Percentiles rank a stretch among this genome's conserved stretches.
Conservation (phyloP, 2,888 invertebrate species). For the Eristalinus sepulchralis region DNA sequence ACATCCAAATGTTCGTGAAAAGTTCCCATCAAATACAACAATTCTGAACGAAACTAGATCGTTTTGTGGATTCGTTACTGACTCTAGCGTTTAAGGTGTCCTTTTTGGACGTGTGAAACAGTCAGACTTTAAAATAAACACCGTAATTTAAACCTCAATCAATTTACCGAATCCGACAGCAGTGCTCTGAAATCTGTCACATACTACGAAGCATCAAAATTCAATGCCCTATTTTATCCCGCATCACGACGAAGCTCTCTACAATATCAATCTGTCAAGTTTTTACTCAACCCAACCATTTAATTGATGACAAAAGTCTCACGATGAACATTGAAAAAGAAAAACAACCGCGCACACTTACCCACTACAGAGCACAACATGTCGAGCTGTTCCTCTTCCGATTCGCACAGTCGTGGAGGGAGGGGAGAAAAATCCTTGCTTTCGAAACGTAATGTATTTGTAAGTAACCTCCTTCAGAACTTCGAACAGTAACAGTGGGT, state of each 20-base stretch:
- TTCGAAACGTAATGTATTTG: slow-evolving; percentile 51
- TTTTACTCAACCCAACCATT: neutral
- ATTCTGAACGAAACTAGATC: too few relatives aligned
- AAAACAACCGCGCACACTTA: neutral
- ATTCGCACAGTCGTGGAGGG: neutral
- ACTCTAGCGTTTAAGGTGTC: too few relatives aligned
- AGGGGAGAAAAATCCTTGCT: slow-evolving; percentile 50
- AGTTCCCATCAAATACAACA: too few relatives aligned
- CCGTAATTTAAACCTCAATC: neutral
- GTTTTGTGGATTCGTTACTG: too few relatives aligned
- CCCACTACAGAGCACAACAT: neutral
- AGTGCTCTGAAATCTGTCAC: neutral
- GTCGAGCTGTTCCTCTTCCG: neutral
- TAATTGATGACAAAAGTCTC: slow-evolving; percentile 28
- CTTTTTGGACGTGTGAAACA: too few relatives aligned
- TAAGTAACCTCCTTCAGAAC: slow-evolving; percentile 42
- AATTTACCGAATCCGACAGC: neutral
- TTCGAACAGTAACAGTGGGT: slow-evolving; percentile 11
- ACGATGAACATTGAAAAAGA: neutral
- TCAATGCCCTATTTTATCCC: neutral
- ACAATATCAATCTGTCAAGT: neutral
- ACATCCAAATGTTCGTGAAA: too few relatives aligned
- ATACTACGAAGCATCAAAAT: neutral
- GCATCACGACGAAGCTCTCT: neutral
- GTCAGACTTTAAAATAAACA: neutral